Evolutionary conservation across 2,888 invertebrate genomes (phyloP).

Genomic region (Yponomeuta cagnagella): DNA sequence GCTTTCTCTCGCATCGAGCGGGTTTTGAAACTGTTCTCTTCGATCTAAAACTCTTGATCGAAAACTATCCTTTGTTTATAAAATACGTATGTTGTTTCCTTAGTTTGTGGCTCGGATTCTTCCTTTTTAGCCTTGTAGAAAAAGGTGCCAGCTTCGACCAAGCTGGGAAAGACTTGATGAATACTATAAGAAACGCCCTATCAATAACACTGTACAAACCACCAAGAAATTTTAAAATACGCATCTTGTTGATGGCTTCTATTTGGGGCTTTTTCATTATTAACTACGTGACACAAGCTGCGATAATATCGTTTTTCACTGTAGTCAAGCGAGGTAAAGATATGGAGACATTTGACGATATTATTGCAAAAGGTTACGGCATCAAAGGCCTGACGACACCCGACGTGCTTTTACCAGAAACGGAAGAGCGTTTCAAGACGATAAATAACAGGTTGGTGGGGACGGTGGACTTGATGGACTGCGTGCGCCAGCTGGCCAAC

Average conservation of each 20-base stretch:
- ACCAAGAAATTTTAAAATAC: slow-evolving; percentile 43
- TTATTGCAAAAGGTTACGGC: slow-evolving; percentile 52
- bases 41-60: slow-evolving; percentile 36
- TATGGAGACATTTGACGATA: slow-evolving; percentile 60
- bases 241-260: slow-evolving; percentile 48
- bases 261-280: slow-evolving; percentile 62
- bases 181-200: slow-evolving; percentile 47
- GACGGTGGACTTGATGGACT: slow-evolving; percentile 40
- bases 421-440: slow-evolving; percentile 43
- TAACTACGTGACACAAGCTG: slow-evolving; percentile 61
- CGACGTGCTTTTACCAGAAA: slow-evolving; percentile 55
- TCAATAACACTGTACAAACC: slow-evolving; percentile 46
- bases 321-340: slow-evolving; percentile 58
- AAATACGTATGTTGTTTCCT: slow-evolving; percentile 40
- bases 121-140: slow-evolving; percentile 41
- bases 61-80: slow-evolving; percentile 32
- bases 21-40: slow-evolving; percentile 52
- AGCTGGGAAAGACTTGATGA: slow-evolving; percentile 56
- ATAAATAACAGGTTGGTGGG: slow-evolving; percentile 51
- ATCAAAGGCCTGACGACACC: slow-evolving; percentile 64
- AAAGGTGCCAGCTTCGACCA: slow-evolving; percentile 41
- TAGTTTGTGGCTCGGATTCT: slow-evolving; percentile 53
- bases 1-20: slow-evolving; percentile 52
- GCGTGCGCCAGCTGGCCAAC: slow-evolving; percentile 43
- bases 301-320: slow-evolving; percentile 60